These are phyloP conservation scores for Cactoblastis cactorum DNA, from an alignment of 2,888 invertebrate genomes.

Conservation along the genomic window DNA sequence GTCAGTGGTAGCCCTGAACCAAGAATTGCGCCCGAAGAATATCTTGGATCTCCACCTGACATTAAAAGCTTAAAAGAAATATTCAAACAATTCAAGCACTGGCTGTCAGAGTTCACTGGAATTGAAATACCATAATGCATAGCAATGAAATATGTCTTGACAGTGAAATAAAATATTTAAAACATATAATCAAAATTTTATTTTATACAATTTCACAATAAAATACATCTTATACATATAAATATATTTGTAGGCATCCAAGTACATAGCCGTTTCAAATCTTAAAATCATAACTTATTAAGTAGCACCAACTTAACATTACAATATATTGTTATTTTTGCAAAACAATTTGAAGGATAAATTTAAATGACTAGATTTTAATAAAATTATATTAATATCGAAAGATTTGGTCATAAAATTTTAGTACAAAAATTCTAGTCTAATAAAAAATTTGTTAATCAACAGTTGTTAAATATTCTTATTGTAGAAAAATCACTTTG, in stretches of 20 bases:
- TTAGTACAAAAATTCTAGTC: too few species aligned
- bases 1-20: constrained; percentile 58
- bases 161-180: background rate
- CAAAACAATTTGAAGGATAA: background rate
- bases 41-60: constrained; percentile 55
- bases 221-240: background rate
- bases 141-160: background rate
- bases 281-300: background rate
- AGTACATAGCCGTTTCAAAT: background rate
- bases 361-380: background rate
- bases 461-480: background rate
- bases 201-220: background rate
- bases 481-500: background rate
- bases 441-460: background rate
- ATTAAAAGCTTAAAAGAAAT: constrained; percentile 48
- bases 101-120: constrained; percentile 59
- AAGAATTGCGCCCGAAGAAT: constrained; percentile 62
- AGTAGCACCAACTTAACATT: background rate
- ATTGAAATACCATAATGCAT: constrained; percentile 20
- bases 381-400: background rate
- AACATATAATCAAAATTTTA: background rate
- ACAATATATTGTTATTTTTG: background rate
- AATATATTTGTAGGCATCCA: too few species aligned
- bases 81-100: constrained; percentile 54
- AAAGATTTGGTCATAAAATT: too few species aligned